These are phyloP conservation scores for Venturia canescens DNA, from an alignment of 1,140 invertebrate genomes.

Conservation along the genomic window DNA sequence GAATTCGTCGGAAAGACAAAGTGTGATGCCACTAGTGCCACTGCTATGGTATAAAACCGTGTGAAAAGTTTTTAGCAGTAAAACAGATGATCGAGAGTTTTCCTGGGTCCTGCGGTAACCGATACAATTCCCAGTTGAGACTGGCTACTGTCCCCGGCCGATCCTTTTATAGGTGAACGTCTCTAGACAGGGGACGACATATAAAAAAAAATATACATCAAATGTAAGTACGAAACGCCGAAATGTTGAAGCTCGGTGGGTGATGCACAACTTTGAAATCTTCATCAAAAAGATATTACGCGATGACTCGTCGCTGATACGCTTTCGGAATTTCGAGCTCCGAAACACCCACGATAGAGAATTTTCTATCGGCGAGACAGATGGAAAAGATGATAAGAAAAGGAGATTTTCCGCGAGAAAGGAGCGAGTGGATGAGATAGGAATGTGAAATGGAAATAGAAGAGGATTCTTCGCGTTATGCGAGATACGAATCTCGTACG, in stretches of 20 bases:
- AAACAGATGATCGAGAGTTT: no score
- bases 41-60: background rate
- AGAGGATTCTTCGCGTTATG: background rate
- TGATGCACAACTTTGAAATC: background rate
- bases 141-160: no score
- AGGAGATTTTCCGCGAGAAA: background rate
- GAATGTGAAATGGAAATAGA: background rate
- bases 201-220: background rate
- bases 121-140: no score
- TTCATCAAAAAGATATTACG: background rate
- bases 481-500: background rate
- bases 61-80: no score
- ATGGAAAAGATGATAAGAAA: background rate
- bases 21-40: background rate
- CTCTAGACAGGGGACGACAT: no score
- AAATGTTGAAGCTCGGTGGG: background rate
- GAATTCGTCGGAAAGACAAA: background rate
- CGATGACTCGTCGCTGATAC: background rate
- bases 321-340: background rate
- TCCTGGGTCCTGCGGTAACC: no score
- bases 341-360: background rate
- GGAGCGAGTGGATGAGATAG: background rate
- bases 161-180: no score
- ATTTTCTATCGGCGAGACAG: background rate
- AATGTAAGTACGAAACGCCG: background rate